These are phyloP conservation scores for Austrofundulus limnaeus DNA, from an alignment of 2,113 vertebrate species.

Conservation along the genomic window DNA sequence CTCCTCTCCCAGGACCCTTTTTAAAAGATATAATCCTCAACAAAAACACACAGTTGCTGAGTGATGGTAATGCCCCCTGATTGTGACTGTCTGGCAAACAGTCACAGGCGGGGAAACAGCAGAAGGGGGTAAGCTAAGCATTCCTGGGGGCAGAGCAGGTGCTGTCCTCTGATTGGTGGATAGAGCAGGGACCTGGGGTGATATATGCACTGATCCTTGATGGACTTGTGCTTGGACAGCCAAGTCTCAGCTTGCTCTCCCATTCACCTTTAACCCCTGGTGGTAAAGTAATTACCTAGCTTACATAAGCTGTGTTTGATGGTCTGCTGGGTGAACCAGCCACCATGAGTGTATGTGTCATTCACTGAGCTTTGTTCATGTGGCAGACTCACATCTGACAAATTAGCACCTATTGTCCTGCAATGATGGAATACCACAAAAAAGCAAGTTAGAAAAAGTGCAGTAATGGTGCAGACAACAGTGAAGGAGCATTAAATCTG, in stretches of 20 bases:
- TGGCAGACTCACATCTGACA: constrained; percentile 43
- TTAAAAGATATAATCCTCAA: constrained; percentile 73
- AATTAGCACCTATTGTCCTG: constrained; percentile 64
- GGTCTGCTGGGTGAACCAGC: constrained; percentile 23
- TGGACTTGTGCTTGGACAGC: constrained; percentile 28
- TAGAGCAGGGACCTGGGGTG: constrained; percentile 40
- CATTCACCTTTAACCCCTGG: constrained; percentile 61
- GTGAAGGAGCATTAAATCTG: background rate
- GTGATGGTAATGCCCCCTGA: constrained; percentile 68
- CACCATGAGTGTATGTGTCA: constrained; percentile 37
- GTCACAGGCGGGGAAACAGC: constrained; percentile 25
- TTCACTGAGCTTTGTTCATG: constrained; percentile 56
- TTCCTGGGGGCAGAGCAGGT: constrained; percentile 20
- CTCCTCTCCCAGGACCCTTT: constrained; percentile 47
- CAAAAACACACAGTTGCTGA: constrained; percentile 73
- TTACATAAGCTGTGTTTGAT: constrained; percentile 66
- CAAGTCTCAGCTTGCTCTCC: constrained; percentile 51
- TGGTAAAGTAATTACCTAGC: constrained; percentile 72
- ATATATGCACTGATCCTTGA: constrained; percentile 47
- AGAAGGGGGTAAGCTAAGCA: constrained; percentile 42
- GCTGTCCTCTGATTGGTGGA: constrained; percentile 54
- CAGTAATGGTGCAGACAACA: background rate
- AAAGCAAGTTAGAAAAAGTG: background rate
- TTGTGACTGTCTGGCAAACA: constrained; percentile 59
- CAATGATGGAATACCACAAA: constrained; percentile 21